Base-by-base conservation (phyloP, 2,113 vertebrate species). In the Columbina picui region DNA sequence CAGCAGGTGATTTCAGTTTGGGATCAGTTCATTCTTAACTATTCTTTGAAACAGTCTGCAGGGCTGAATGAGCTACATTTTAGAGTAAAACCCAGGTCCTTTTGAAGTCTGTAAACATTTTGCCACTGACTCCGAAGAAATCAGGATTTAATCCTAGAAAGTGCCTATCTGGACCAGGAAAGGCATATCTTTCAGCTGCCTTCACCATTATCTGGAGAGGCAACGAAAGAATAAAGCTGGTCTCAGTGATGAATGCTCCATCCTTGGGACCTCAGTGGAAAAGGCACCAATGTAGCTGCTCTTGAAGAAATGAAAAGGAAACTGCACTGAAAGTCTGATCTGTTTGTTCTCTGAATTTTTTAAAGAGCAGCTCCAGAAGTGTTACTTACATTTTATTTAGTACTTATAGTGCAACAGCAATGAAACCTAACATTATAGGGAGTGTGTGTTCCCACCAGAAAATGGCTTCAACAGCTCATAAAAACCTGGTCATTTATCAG, bases 401-500 rank as follows among this genome's bases (percentile, higher is more conserved):
- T 77, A 73, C 80, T 85, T 94, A 29, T 18, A 93, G 50, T 63
- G 41, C 70, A 75, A 86, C 45, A 73, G 70, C 73, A 95, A 69
- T 93, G 89, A 97, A 95, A 97, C 41, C 17, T 79, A 87, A 76
- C 69, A 96, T 93, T 96, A 93, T 45, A 96, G 69, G 84, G 82
- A 90, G 93, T 90, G 43, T 95, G 45, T 96, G 73, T 78, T 96
- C 60, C 95, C 84, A 96, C 47, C 81, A 96, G 91, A 96, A 95
- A 94, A 92, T 80, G 25, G 75, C 89, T 90, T 85, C 78, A 90
- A 56, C 86, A 85, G 64, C 59, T 93, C 96, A 94, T 95, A 93
- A 96, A 95, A 96, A 83, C 43, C 55, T 68, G 75, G 61, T 76
- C 95, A 84, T 96, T 96, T 95, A 77, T 75, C 84, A 94, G 86